Evolutionary conservation across 2,888 invertebrate species (phyloP), one percentile per base, ranked within the genome.

Genomic region (Tricholauxania praeusta): DNA sequence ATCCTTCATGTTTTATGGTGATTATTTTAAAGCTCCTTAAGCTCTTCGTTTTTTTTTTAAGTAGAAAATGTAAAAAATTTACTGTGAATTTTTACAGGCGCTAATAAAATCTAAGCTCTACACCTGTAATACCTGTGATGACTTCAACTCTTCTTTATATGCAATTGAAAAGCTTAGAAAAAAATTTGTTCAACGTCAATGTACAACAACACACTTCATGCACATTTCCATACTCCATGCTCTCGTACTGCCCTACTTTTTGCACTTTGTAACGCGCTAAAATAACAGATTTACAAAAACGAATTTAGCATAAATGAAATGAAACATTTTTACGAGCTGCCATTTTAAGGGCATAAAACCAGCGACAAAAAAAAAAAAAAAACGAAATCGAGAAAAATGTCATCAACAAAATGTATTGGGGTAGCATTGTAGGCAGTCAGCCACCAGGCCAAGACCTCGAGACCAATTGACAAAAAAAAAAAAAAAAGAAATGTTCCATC

Each of bases 281-380:
- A 64, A 64, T 64, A 64, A 64, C 64, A 49, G 64, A 64, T 64
- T 64, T 64, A 39, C 49, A 51, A 64, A 22, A 64, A 64, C 64
- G 64, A 64, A 64, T 64, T 64, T 64, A 64, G 51, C 64, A 64
- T 64, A 64, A 64, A 64, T 64, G 64, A 49, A 64, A 64, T 64
- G 64, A 49, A 22, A 64, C 64, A 64, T 64, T 64, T 64, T 64
- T 64, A 64, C 51, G 64, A 64, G 64, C 64, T 64, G 64, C 19
- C 64, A 64, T 64, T 51, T 17, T 51, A 17, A 51, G 51, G 51
- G 64, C 64, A 64, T 64, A 64, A 64, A 64, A 64, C 22, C 22
- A 57, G 19, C 22, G 19, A 28, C 15, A 57, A 14, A 5, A 19
- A 17, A 17, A 57, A 3, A 22, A 57, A 19, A 14, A 28, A 51